These are phyloP conservation scores for Choloepus hoffmanni DNA, from an alignment of 2,113 vertebrate species.

Conservation along the genomic window DNA sequence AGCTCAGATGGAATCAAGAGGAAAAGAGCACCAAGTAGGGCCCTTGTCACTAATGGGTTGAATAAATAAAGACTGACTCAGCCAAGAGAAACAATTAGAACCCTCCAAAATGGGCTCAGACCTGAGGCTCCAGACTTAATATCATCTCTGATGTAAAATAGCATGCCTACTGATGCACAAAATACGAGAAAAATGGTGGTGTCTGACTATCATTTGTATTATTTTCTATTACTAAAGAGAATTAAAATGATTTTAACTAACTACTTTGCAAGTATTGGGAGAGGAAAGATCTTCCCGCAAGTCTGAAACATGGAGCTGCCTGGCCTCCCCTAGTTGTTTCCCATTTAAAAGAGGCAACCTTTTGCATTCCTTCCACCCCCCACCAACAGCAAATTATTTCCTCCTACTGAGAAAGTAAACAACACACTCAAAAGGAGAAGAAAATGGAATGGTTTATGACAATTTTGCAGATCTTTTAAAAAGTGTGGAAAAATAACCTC, in stretches of 20 bases:
- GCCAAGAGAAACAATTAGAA: background rate
- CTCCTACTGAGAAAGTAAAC: background rate
- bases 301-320: background rate
- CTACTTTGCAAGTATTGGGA: background rate
- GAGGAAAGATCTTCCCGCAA: background rate
- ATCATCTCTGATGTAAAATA: background rate
- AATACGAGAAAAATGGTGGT: background rate
- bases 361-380: background rate
- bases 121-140: background rate
- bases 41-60: background rate
- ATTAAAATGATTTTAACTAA: constrained; percentile 8
- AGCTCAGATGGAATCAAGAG: background rate
- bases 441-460: background rate
- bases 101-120: background rate
- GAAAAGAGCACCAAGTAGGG: background rate
- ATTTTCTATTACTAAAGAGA: background rate
- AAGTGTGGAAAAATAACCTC: background rate
- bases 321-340: background rate
- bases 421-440: background rate
- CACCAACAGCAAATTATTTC: background rate
- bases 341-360: background rate
- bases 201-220: background rate
- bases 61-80: background rate
- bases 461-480: background rate
- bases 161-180: background rate